These are phyloP conservation scores for Sebastolobus altivelis DNA, from an alignment of 2,797 vertebrate species.

Conservation along the genomic window DNA sequence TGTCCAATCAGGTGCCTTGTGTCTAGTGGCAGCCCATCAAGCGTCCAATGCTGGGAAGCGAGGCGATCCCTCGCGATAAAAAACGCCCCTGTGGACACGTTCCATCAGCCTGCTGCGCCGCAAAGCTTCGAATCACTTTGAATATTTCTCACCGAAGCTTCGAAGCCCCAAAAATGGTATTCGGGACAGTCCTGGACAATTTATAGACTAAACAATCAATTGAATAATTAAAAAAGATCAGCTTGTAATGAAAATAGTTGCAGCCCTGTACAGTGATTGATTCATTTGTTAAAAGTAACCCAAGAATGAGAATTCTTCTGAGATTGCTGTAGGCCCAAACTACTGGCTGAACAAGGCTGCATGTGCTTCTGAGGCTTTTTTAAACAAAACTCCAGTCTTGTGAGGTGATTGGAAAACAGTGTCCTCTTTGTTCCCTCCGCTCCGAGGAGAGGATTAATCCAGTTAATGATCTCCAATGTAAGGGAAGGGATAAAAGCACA, in stretches of 20 bases:
- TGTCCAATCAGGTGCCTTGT: too few species aligned
- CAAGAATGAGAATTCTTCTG: not conserved
- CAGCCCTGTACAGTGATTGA: not conserved
- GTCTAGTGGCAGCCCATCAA: too few species aligned
- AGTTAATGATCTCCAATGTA: constrained; percentile 77
- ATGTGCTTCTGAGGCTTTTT: constrained; percentile 39
- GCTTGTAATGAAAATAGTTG: not conserved
- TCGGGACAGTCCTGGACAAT: not conserved
- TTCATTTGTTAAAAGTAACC: not conserved
- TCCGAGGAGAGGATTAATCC: constrained; percentile 73
- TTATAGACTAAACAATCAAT: not conserved
- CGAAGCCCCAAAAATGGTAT: too few species aligned
- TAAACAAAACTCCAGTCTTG: constrained; percentile 74
- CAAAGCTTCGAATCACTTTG: too few species aligned
- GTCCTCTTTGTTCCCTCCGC: constrained; percentile 77
- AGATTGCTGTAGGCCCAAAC: not conserved
- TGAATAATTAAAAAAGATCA: not conserved
- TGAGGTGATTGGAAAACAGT: constrained; percentile 80
- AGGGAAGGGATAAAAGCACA: constrained; percentile 67
- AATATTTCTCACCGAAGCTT: too few species aligned
- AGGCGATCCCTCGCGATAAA: too few species aligned
- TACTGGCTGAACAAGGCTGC: not conserved
- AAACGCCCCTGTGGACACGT: too few species aligned
- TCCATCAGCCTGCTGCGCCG: too few species aligned
- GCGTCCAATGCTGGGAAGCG: too few species aligned